phyloP scores from a whole-genome alignment of 1,140 invertebrate genomes.

The Cyclina sinensis region DNA sequence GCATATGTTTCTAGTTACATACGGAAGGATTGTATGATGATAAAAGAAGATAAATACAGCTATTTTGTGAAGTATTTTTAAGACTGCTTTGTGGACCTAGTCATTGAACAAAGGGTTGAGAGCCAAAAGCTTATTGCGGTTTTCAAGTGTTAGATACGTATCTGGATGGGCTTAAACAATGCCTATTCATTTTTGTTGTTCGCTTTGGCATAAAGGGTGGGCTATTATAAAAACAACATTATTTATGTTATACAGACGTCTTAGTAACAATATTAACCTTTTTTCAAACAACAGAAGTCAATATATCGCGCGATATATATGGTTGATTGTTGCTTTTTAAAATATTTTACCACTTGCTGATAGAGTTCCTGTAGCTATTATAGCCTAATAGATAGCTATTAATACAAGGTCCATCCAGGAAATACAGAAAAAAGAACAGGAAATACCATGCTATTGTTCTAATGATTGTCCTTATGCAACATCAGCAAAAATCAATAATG shows the following conservation, averaged over 20 bases:
- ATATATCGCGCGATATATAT: no score
- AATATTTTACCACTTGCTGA: no score
- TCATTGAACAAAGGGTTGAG: slow-evolving; percentile 1
- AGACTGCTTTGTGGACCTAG: neutral
- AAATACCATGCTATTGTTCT: no score
- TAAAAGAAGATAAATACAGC: neutral
- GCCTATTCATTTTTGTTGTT: neutral
- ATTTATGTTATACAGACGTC: no score
- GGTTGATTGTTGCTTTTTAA: no score
- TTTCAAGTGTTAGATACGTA: slow-evolving; percentile 27
- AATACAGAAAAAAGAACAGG: no score
- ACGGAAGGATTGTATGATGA: neutral
- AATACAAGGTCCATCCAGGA: no score
- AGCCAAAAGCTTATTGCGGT: slow-evolving; percentile 8
- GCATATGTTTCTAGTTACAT: slow-evolving; percentile 37
- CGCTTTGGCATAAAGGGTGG: neutral
- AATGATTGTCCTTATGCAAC: no score
- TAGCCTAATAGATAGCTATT: no score
- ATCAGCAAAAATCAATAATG: no score
- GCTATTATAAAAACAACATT: neutral
- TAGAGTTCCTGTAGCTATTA: no score
- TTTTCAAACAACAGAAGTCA: no score
- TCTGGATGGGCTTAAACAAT: neutral
- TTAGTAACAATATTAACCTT: neutral
- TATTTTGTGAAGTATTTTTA: slow-evolving; percentile 19